phyloP scores from a whole-genome alignment of 2,888 invertebrate genomes.

The Habroteleia sp. region DNA sequence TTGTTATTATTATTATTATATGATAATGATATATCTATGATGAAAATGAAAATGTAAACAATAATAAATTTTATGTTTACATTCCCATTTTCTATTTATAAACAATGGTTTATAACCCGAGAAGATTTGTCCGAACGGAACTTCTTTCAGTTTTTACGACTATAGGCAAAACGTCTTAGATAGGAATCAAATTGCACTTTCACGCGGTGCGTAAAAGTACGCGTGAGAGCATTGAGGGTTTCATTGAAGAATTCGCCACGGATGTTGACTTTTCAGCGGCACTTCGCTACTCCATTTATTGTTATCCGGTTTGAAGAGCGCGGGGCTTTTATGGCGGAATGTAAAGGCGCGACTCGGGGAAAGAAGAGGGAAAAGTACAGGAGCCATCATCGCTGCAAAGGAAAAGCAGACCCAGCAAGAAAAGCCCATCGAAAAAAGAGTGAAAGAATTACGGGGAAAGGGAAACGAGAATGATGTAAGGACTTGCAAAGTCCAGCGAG shows the following conservation, averaged over 20 bases:
- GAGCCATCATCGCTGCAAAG: slow-evolving; percentile 19
- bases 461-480: slow-evolving; percentile 51
- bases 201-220: slow-evolving; percentile 18
- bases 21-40: no score
- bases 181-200: slow-evolving; percentile 50
- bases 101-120: no score
- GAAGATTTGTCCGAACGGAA: slow-evolving; percentile 6
- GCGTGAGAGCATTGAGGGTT: slow-evolving; percentile 20
- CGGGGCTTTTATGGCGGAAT: slow-evolving; percentile 46
- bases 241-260: slow-evolving; percentile 53
- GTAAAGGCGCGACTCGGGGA: slow-evolving; percentile 56
- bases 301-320: slow-evolving; percentile 49
- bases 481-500: slow-evolving; percentile 8
- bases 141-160: slow-evolving; percentile 2
- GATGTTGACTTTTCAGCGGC: slow-evolving; percentile 48
- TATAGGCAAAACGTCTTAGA: slow-evolving; percentile 4
- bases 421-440: slow-evolving; percentile 37
- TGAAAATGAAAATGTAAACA: no score
- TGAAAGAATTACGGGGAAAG: slow-evolving; percentile 45
- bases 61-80: no score
- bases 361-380: slow-evolving; percentile 71
- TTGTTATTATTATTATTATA: no score
- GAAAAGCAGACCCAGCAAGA: slow-evolving; percentile 21
- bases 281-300: slow-evolving; percentile 58
- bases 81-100: no score